Percentiles rank a stretch among this genome's conserved stretches.
Evolutionary conservation across 1,140 invertebrate species (phyloP).

Genomic region (Penaeus indicus): DNA sequence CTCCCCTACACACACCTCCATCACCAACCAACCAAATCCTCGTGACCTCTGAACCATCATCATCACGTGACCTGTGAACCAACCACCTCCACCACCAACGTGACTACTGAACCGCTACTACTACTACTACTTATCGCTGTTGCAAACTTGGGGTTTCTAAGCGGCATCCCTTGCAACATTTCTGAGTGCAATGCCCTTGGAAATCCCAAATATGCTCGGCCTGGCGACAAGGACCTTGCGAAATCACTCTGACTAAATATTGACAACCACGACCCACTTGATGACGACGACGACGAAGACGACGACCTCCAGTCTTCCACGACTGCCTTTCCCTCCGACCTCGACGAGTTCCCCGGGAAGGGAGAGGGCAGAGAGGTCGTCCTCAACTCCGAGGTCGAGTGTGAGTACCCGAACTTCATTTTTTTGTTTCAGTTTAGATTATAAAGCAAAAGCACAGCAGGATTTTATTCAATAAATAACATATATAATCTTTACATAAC

Average conservation of each 20-base stretch:
- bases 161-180: conserved; percentile 64
- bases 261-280: not conserved
- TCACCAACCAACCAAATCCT: too few species aligned
- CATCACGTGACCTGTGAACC: not conserved
- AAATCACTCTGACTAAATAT: conserved; percentile 3
- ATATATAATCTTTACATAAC: too few species aligned
- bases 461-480: too few species aligned
- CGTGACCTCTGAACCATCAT: too few species aligned
- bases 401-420: too few species aligned
- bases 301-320: not conserved
- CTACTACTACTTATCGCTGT: conserved; percentile 46
- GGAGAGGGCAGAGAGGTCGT: too few species aligned
- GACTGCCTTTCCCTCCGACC: not conserved
- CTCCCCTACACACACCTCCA: not conserved
- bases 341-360: too few species aligned
- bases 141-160: conserved; percentile 66
- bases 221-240: conserved; percentile 47
- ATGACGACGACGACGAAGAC: conserved; percentile 4
- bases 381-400: too few species aligned
- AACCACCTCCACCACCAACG: not conserved
- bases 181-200: conserved; percentile 65
- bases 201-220: conserved; percentile 66
- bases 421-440: too few species aligned
- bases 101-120: conserved; percentile 22
- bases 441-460: too few species aligned